A percentile compares a stretch with the other conserved stretches of the same genome.
These are phyloP conservation scores for Montifringilla adamsi DNA, from an alignment of 2,113 vertebrate species.

Conservation along the genomic window DNA sequence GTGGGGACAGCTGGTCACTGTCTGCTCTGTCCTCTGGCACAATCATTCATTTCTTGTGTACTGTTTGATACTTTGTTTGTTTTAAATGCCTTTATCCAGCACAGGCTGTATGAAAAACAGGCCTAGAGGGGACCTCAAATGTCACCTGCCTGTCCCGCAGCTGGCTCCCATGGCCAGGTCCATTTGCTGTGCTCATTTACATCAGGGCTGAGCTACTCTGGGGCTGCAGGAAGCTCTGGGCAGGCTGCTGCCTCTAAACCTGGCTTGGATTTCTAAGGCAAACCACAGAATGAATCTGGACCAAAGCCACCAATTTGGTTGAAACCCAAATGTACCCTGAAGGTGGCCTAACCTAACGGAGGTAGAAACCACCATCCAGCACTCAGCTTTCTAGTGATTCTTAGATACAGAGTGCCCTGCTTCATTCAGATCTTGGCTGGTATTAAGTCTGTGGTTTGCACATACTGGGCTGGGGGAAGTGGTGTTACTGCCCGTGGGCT, in stretches of 20 bases:
- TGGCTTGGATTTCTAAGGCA: neutral
- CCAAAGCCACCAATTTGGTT: neutral
- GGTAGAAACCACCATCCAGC: neutral
- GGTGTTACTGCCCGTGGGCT: neutral
- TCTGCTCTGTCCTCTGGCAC: neutral
- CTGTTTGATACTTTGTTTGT: neutral
- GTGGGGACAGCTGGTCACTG: neutral
- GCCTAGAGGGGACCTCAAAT: neutral
- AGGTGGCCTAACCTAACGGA: neutral
- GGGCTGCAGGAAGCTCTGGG: neutral
- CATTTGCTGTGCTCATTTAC: neutral
- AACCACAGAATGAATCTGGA: neutral
- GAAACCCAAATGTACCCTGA: neutral
- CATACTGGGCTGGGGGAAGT: neutral
- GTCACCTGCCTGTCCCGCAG: neutral
- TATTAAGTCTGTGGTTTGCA: neutral
- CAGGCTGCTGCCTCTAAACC: neutral
- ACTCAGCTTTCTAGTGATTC: accelerated
- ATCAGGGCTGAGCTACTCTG: neutral
- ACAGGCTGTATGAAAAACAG: neutral
- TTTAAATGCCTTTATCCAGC: neutral
- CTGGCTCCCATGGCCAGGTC: neutral
- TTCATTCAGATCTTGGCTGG: neutral
- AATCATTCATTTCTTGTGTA: neutral
- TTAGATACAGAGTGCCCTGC: neutral